Conservation (phyloP, 1,140 invertebrate genomes). For the Dermatophagoides farinae region DNA sequence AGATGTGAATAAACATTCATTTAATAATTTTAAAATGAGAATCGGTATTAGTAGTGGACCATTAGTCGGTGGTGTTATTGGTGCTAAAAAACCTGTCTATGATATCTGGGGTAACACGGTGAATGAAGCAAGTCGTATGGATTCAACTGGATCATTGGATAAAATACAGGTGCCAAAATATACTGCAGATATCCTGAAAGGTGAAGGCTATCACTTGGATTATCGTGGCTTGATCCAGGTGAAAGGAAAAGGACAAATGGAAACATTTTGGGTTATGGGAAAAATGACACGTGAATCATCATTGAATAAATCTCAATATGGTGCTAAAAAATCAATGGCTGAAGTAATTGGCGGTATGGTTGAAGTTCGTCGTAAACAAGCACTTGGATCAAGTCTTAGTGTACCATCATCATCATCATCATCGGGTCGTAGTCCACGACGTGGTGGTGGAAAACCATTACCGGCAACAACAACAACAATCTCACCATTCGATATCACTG, state of each 20-base stretch:
- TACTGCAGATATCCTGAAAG: slow-evolving; percentile 38
- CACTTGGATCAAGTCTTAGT: slow-evolving; percentile 15
- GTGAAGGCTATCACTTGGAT: slow-evolving; percentile 45
- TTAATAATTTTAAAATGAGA: slow-evolving; percentile 84
- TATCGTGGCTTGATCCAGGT: slow-evolving; percentile 62
- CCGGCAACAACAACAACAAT: background rate
- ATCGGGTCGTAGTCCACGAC: background rate
- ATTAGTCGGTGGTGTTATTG: slow-evolving; percentile 88
- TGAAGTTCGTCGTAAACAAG: slow-evolving; percentile 36
- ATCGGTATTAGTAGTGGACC: slow-evolving; percentile 75
- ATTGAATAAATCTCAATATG: slow-evolving; percentile 41
- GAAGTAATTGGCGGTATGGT: slow-evolving; percentile 70
- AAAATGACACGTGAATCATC: slow-evolving; percentile 27
- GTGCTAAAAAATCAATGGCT: slow-evolving; percentile 42
- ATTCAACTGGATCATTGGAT: slow-evolving; percentile 65
- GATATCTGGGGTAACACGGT: slow-evolving; percentile 97
- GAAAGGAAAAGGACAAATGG: slow-evolving; percentile 86
- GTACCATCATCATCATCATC: slow-evolving; percentile 14
- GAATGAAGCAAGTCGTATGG: slow-evolving; percentile 83
- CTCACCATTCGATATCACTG: background rate
- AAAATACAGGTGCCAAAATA: slow-evolving; percentile 42
- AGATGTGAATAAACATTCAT: slow-evolving; percentile 84
- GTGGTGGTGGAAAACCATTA: background rate
- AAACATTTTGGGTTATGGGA: slow-evolving; percentile 67
- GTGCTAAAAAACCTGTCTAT: slow-evolving; percentile 87